Evolutionary conservation across 2,888 invertebrate genomes (phyloP).

Genomic region (Agonopterix arenella): DNA sequence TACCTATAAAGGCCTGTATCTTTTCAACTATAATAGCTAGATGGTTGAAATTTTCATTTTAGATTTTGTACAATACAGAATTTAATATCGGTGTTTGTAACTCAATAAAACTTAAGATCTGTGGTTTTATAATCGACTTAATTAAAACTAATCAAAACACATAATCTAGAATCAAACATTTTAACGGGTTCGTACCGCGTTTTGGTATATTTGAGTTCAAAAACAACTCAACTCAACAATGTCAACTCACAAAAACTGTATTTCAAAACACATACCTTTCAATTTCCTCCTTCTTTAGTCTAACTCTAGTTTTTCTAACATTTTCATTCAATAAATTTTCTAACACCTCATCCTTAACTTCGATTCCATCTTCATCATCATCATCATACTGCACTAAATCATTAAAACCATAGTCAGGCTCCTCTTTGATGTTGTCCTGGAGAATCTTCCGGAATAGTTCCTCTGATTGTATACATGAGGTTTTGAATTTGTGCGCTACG

Average conservation of each 20-base stretch:
- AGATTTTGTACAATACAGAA: too few species aligned
- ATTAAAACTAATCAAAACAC: background rate
- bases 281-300: conserved; percentile 7
- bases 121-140: background rate
- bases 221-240: too few species aligned
- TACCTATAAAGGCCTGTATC: too few species aligned
- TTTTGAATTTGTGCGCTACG: conserved; percentile 37
- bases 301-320: background rate
- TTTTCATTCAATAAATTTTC: background rate
- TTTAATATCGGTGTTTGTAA: too few species aligned
- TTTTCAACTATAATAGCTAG: too few species aligned
- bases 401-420: conserved; percentile 9
- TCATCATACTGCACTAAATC: conserved; percentile 10
- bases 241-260: too few species aligned
- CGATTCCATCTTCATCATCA: conserved; percentile 9
- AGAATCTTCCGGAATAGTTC: conserved; percentile 23
- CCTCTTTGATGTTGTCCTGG: conserved; percentile 18
- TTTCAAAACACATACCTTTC: conserved; percentile 7
- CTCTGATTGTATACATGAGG: conserved; percentile 28
- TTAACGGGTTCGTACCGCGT: too few species aligned
- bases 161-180: too few species aligned
- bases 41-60: too few species aligned
- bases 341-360: conserved; percentile 8
- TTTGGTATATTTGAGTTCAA: too few species aligned
- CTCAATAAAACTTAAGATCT: background rate